Evolutionary conservation across 2,113 vertebrate species (phyloP), one percentile per base, ranked within the genome.

Genomic region (Petroica traversi): DNA sequence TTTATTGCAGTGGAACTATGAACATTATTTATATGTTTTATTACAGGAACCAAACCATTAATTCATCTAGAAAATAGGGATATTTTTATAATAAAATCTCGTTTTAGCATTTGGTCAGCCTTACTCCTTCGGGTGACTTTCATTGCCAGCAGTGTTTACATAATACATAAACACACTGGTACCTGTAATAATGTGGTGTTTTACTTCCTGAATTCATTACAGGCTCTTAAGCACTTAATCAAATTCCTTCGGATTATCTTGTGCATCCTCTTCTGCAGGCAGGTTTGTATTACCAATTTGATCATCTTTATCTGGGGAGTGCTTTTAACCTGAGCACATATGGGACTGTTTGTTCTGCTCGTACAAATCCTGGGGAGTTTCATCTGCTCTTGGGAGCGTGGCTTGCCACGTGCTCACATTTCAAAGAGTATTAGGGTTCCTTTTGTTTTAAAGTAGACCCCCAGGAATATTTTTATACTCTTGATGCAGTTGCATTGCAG

Each of bases 141-240:
- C 76, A 59, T 68, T 80, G 63, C 76, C 80, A 83, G 55, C 6
- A 66, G 34, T 25, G 59, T 86, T 94, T 94, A 76, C 48, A n/a
- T 83, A 87, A 88, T 45, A 59, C 68, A 92, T 69, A 88, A 90
- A 76, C 61, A 71, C 76, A 63, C 26, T 24, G 45, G 57, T 59
- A 96, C 68, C 68, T 84, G 72, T 19, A 84, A 81, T 82, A 72
- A 89, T 43, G 49, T 34, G 41, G 46, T 48, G 24, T 72, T 78
- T 96, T 88, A 61, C 88, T 79, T 94, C 88, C 92, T 85, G 88
- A 84, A 86, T 71, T 88, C 76, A 72, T 92, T 91, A 88, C 13
- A 48, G 58, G 34, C 57, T 83, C 48, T 93, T 91, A 89, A 93
- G 76, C 72, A 78, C 76, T 91, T 94, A 91, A 94, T 96, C 87